These are phyloP conservation scores for Ictidomys tridecemlineatus DNA, from an alignment of 2,113 vertebrate species.

Conservation along the genomic window DNA sequence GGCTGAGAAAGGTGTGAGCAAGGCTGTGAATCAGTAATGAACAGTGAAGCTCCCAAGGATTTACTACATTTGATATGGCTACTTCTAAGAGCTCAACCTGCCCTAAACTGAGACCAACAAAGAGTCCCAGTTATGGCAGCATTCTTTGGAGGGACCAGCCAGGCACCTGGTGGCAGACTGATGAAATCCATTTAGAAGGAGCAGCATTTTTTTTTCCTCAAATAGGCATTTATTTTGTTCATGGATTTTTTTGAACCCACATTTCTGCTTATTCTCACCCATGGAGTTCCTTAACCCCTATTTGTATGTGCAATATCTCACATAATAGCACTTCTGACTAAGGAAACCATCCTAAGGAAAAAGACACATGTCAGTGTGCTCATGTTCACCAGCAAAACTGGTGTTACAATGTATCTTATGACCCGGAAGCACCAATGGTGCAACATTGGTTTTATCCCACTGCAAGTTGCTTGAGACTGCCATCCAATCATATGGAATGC, in stretches of 20 bases:
- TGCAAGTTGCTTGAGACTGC: neutral
- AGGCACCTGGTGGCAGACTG: neutral
- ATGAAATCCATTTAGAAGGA: neutral
- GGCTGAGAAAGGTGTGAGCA: neutral
- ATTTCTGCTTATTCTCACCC: neutral
- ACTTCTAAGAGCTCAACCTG: neutral
- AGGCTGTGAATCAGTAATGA: neutral
- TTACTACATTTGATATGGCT: neutral
- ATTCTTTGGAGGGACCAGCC: neutral
- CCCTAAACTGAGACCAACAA: neutral
- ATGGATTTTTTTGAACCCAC: neutral
- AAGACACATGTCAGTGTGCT: neutral
- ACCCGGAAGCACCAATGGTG: neutral
- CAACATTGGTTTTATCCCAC: neutral
- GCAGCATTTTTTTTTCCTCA: neutral
- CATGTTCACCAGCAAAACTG: neutral
- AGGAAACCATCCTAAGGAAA: neutral
- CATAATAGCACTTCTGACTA: neutral
- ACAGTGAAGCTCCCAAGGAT: neutral
- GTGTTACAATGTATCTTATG: neutral
- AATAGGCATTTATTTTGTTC: neutral
- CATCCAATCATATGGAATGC: neutral
- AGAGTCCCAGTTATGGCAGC: neutral
- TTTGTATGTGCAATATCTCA: neutral
- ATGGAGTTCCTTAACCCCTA: neutral